Evolutionary conservation across 2,113 vertebrate genomes (phyloP).

Genomic region (Micromys minutus): DNA sequence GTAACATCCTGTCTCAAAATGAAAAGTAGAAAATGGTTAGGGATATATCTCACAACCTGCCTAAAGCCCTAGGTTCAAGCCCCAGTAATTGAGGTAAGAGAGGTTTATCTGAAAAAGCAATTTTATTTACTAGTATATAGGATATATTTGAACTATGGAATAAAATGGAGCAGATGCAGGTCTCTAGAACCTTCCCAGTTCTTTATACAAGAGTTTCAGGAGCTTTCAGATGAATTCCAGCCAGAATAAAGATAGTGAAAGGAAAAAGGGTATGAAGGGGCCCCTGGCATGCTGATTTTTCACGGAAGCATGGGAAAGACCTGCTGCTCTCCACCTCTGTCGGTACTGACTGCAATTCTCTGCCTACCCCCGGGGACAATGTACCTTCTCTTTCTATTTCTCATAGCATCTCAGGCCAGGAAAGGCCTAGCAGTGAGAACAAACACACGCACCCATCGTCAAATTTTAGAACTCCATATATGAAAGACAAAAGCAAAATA

Average conservation of each 20-base stretch:
- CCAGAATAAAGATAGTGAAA: neutral
- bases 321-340: neutral
- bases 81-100: neutral
- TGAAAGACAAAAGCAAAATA: neutral
- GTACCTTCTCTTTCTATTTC: neutral
- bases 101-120: constrained; percentile 16
- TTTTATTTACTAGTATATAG: neutral
- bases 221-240: neutral
- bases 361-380: no score
- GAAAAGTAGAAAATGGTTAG: neutral
- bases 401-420: neutral
- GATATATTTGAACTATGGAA: neutral
- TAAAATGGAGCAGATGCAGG: neutral
- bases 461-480: neutral
- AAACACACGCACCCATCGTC: neutral
- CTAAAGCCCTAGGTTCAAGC: neutral
- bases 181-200: neutral
- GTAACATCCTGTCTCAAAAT: neutral
- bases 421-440: neutral
- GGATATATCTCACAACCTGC: neutral
- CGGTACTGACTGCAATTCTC: accelerated
- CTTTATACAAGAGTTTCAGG: neutral
- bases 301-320: accelerated
- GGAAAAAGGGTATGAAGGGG: neutral
- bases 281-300: accelerated